Percentiles rank a stretch among this genome's conserved stretches.
phyloP scores from a whole-genome alignment of 2,113 vertebrate species.

The Micronisus gabar region DNA sequence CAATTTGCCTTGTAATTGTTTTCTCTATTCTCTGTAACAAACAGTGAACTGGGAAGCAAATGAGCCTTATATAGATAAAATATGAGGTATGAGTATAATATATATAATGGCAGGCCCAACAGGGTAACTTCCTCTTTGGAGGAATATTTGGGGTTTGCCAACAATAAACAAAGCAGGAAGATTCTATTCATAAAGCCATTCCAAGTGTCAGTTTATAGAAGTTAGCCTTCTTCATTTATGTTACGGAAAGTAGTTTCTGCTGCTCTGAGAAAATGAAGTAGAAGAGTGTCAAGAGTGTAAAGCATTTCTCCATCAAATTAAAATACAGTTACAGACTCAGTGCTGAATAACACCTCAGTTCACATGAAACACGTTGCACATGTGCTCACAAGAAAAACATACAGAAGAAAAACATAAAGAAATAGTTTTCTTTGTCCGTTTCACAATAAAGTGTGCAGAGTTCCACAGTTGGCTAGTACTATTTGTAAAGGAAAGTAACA shows the following conservation, averaged over 20 bases:
- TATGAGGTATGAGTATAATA: neutral
- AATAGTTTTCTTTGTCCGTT: neutral
- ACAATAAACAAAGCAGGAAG: neutral
- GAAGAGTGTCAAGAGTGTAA: neutral
- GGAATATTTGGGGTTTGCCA: neutral
- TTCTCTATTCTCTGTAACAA: neutral
- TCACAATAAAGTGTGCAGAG: neutral
- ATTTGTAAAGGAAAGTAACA: neutral
- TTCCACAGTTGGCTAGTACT: neutral
- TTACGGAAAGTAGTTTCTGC: neutral
- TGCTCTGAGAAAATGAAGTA: neutral
- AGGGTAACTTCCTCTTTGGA: neutral
- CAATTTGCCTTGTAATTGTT: neutral
- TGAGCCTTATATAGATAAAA: neutral
- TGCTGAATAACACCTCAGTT: neutral
- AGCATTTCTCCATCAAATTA: neutral
- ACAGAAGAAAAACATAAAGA: neutral
- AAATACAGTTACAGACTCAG: neutral
- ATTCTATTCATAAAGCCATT: neutral
- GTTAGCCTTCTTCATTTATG: neutral
- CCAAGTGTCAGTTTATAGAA: neutral
- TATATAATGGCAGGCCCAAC: neutral
- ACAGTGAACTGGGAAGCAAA: neutral
- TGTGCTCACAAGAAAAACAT: neutral
- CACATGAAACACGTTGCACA: neutral